A percentile compares a stretch with the other conserved stretches of the same genome.
phyloP scores from a whole-genome alignment of 2,888 invertebrate genomes.

The Cryptocheilus praepositus region DNA sequence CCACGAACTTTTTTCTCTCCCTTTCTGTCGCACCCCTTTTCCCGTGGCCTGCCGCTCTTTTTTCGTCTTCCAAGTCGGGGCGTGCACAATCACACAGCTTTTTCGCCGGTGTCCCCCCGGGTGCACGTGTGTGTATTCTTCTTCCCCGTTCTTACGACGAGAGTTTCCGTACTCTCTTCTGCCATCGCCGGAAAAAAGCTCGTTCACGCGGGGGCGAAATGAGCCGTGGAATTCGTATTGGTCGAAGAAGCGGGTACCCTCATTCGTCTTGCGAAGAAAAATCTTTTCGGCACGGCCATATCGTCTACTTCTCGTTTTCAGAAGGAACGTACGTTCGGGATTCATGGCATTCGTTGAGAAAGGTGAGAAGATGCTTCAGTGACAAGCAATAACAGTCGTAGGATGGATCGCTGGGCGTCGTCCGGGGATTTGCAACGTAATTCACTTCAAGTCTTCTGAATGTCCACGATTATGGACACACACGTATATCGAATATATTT shows the following conservation, averaged over 20 bases:
- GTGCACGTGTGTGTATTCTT: too few species aligned
- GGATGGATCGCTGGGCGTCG: too few species aligned
- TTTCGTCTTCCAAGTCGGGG: constrained; percentile 8
- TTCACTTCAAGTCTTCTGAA: too few species aligned
- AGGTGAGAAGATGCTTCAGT: too few species aligned
- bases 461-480: too few species aligned
- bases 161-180: constrained; percentile 2
- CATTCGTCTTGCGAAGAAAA: constrained; percentile 18
- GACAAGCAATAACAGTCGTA: too few species aligned
- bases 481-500: too few species aligned
- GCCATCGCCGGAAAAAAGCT: constrained; percentile 22
- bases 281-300: constrained; percentile 10
- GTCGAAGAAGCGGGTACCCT: constrained; percentile 13
- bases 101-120: too few species aligned
- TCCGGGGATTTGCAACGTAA: too few species aligned
- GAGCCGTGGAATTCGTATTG: constrained; percentile 25
- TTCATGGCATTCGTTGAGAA: too few species aligned
- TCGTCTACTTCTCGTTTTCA: constrained; percentile 11
- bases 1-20: not conserved
- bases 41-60: constrained; percentile 6
- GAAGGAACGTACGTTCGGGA: not conserved
- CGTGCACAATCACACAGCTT: too few species aligned
- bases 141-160: not conserved
- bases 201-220: constrained; percentile 4
- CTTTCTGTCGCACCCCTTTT: not conserved